A percentile compares a stretch with the other conserved stretches of the same genome.
Conservation (phyloP, 2,888 invertebrate genomes). For the Andrena flavipes region DNA sequence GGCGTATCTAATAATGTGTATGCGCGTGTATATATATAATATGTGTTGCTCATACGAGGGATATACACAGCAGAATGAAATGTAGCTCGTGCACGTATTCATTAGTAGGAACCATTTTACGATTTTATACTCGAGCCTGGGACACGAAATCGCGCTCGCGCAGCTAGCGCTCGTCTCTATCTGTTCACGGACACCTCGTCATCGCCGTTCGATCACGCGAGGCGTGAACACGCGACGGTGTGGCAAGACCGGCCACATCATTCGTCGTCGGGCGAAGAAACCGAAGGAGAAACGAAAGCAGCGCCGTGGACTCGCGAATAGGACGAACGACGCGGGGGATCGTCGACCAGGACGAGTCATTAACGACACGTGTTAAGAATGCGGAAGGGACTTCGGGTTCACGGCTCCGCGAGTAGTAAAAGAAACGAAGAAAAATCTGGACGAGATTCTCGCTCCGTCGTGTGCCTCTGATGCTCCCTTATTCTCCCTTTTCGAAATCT, state of each 20-base stretch:
- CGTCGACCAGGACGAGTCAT: slow-evolving; percentile 19
- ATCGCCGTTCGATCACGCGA: neutral
- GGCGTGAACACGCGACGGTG: slow-evolving; percentile 20
- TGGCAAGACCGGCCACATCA: slow-evolving; percentile 7
- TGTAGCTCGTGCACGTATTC: slow-evolving; percentile 75
- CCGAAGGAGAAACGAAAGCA: neutral
- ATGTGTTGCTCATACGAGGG: slow-evolving; percentile 64
- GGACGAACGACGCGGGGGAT: neutral
- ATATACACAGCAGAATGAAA: slow-evolving; percentile 68
- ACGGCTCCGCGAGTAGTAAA: neutral
- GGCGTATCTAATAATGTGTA: slow-evolving; percentile 62
- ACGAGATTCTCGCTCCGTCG: slow-evolving; percentile 51
- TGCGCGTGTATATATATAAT: slow-evolving; percentile 28
- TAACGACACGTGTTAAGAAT: slow-evolving; percentile 19
- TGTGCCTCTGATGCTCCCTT: slow-evolving; percentile 30
- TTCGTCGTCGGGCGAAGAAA: neutral
- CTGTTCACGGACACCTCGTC: neutral
- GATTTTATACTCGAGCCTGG: slow-evolving; percentile 69
- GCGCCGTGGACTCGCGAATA: slow-evolving; percentile 14
- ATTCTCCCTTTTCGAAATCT: neutral
- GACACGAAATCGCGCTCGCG: slow-evolving; percentile 43
- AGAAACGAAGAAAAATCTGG: neutral
- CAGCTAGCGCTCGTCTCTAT: neutral
- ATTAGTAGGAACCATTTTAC: slow-evolving; percentile 83
- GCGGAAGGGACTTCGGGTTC: slow-evolving; percentile 24